Evolutionary conservation across 2,888 invertebrate genomes (phyloP).

Genomic region (Pollenia angustigena): DNA sequence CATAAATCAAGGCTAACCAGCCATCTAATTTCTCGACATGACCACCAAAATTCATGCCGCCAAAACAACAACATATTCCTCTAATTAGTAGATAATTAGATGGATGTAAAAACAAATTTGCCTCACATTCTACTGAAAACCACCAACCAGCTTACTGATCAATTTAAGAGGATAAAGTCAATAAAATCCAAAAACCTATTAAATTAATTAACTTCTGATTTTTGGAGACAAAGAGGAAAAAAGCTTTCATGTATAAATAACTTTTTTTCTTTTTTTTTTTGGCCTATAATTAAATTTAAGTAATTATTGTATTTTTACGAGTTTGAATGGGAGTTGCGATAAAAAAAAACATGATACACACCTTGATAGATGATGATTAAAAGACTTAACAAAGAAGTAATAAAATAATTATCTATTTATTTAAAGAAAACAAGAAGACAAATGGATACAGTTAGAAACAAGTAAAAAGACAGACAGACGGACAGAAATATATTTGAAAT

Average conservation of each 20-base stretch:
- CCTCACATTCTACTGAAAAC: neutral
- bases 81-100: constrained; percentile 19
- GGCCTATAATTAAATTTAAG: constrained; percentile 46
- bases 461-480: constrained; percentile 1
- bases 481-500: too few species aligned
- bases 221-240: neutral
- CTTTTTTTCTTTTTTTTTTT: neutral
- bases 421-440: constrained; percentile 19
- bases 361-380: constrained; percentile 63
- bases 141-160: constrained; percentile 36
- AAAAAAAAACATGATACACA: constrained; percentile 45
- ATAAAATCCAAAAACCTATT: constrained; percentile 24
- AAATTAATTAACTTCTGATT: constrained; percentile 37
- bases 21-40: neutral
- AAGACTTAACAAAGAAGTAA: constrained; percentile 26
- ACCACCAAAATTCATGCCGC: constrained; percentile 2
- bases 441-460: constrained; percentile 21
- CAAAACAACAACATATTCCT: neutral
- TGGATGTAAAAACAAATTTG: neutral
- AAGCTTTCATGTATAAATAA: neutral
- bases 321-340: constrained; percentile 31
- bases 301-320: constrained; percentile 37
- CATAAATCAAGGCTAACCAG: constrained; percentile 10
- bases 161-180: constrained; percentile 16
- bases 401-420: constrained; percentile 47